Conservation (phyloP, 2,113 vertebrate species). For the Lophotis ruficrista region DNA sequence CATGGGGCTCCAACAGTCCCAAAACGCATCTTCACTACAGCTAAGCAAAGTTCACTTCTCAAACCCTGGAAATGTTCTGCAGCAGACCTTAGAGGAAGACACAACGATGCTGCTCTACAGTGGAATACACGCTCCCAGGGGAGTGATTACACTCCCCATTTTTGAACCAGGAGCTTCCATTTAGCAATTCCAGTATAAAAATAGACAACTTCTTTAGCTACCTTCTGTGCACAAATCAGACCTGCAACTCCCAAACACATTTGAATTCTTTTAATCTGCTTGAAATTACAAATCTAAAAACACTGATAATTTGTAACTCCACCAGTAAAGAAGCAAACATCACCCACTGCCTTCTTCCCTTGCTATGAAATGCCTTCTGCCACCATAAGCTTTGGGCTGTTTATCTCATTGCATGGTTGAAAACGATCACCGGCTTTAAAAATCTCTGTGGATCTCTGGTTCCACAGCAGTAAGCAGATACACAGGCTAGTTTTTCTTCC, state of each 20-base stretch:
- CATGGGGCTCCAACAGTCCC: background rate
- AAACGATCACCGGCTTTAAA: background rate
- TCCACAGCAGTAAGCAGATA: background rate
- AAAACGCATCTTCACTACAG: background rate
- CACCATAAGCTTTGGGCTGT: background rate
- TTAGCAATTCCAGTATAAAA: conserved; percentile 41
- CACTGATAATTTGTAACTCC: background rate
- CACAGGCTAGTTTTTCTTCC: background rate
- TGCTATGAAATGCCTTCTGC: background rate
- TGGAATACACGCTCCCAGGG: background rate
- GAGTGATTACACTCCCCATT: background rate
- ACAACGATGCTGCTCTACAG: background rate
- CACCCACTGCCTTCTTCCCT: background rate
- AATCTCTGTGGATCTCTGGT: background rate
- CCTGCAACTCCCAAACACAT: background rate
- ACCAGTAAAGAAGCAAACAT: background rate
- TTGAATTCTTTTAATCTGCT: background rate
- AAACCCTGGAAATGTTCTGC: background rate
- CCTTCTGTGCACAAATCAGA: background rate
- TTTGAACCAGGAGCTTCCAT: conserved; percentile 1
- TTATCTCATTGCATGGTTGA: background rate
- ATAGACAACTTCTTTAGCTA: background rate
- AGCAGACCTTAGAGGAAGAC: conserved; percentile 1
- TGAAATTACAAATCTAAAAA: conserved; percentile 3
- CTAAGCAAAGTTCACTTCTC: background rate